phyloP scores from a whole-genome alignment of 1,140 invertebrate genomes.

The Bombus cullumanus region DNA sequence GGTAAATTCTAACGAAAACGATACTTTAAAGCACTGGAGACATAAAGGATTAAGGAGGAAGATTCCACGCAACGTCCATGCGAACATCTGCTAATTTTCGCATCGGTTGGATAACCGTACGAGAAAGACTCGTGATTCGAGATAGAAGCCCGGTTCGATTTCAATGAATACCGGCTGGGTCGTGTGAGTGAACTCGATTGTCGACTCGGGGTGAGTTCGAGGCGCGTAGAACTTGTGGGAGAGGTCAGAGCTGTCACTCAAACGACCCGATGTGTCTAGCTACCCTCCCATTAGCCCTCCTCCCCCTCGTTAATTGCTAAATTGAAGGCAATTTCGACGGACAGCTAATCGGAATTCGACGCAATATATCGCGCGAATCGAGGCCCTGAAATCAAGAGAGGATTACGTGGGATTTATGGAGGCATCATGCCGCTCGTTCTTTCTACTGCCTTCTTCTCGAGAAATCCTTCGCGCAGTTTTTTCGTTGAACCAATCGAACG shows the following conservation, averaged over 20 bases:
- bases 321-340: constrained; percentile 81
- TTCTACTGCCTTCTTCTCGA: constrained; percentile 30
- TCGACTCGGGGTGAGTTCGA: constrained; percentile 65
- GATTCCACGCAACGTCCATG: not conserved
- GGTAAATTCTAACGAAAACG: not conserved
- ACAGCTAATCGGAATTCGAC: constrained; percentile 75
- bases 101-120: not conserved
- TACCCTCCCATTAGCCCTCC: constrained; percentile 81
- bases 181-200: constrained; percentile 67
- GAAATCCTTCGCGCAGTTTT: constrained; percentile 37
- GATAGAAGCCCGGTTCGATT: constrained; percentile 28
- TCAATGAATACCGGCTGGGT: constrained; percentile 45
- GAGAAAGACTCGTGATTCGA: not conserved
- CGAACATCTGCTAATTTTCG: constrained; percentile 6
- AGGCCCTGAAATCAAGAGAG: constrained; percentile 60
- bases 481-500: not conserved
- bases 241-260: constrained; percentile 82
- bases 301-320: constrained; percentile 80
- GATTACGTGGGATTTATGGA: constrained; percentile 78
- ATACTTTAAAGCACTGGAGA: not conserved
- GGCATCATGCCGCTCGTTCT: constrained; percentile 47
- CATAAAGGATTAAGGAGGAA: not conserved
- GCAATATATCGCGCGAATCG: constrained; percentile 64
- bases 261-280: constrained; percentile 77
- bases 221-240: constrained; percentile 72